Evolutionary conservation across 2,113 vertebrate species (phyloP).

Genomic region (Psephotus haematonotus): DNA sequence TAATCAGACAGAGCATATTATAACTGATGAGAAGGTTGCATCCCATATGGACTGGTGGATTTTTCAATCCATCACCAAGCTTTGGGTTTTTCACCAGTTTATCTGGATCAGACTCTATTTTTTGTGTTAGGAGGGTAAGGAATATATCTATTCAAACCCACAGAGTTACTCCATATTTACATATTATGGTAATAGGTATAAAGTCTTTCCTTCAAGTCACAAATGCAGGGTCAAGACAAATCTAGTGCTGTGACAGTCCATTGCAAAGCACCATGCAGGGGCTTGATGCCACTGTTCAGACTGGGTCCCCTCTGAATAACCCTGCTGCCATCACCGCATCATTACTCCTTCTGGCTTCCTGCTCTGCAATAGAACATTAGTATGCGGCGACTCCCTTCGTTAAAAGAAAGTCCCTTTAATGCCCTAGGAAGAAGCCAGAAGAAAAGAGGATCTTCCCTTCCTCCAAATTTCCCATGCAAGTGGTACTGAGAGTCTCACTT

Average conservation of each 20-base stretch:
- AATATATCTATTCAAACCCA: neutral
- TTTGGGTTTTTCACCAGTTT: slow-evolving; percentile 24
- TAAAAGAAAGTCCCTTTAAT: slow-evolving; percentile 48
- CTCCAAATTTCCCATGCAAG: neutral
- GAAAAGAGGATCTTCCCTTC: neutral
- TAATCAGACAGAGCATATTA: slow-evolving; percentile 18
- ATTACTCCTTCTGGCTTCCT: neutral
- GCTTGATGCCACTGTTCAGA: neutral
- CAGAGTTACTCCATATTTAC: neutral
- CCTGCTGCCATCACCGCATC: neutral
- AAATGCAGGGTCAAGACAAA: neutral
- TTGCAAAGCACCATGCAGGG: neutral
- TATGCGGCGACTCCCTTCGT: neutral
- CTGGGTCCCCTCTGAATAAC: neutral
- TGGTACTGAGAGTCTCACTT: neutral
- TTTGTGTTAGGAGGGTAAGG: neutral
- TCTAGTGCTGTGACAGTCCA: fast-evolving
- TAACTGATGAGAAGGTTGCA: slow-evolving; percentile 37
- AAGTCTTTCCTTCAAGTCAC: neutral
- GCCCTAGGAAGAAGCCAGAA: neutral
- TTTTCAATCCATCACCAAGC: slow-evolving; percentile 12
- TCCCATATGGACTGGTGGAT: neutral
- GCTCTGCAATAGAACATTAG: neutral
- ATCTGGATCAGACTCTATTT: neutral
- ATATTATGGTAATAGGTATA: neutral